Evolutionary conservation across 2,888 invertebrate species (phyloP), one percentile per base, ranked within the genome.

Genomic region (Eristalinus aeneus): DNA sequence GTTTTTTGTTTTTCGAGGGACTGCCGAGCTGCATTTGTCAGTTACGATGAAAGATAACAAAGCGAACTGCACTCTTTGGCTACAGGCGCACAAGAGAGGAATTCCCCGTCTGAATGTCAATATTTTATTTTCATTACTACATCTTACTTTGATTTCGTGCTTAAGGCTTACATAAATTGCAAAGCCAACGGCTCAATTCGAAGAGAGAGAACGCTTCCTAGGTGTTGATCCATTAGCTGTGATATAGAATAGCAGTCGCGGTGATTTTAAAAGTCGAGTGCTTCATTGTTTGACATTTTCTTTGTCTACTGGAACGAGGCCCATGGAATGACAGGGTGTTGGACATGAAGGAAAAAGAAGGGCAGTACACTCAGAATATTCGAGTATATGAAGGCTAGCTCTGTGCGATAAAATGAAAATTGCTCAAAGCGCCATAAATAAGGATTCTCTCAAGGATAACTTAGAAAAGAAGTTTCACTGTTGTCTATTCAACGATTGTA

Each of bases 391-490:
- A 78, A 90, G 90, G 90, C 91, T 91, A 91, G 90, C 90, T 91
- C 91, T 90, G 75, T 91, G 90, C 91, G 91, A 92, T 92, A 92
- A 92, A 92, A 92, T 92, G 91, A 92, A 92, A 92, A 92, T 91
- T 92, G 90, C 92, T 91, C 91, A 91, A 90, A 86, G 89, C 90
- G 89, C 90, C 89, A 92, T 92, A 92, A 92, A 92, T 91, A 92
- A 92, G 92, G 92, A 92, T 92, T 91, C 91, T 92, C 92, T 90
- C 91, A 92, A 92, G 91, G 90, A 92, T 92, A 92, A 92, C 92
- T 92, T 92, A 92, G 90, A 91, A 91, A 91, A 91, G 91, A 92
- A 89, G 90, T 90, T 91, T 90, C 89, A 89, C 74, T 74, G 81
- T 87, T 81, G 75, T 77, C 81, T 76, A 78, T 78, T 64, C 72